A percentile compares a stretch with the other conserved stretches of the same genome.
Evolutionary conservation across 2,113 vertebrate species (phyloP).

Genomic region (Willisornis vidua): DNA sequence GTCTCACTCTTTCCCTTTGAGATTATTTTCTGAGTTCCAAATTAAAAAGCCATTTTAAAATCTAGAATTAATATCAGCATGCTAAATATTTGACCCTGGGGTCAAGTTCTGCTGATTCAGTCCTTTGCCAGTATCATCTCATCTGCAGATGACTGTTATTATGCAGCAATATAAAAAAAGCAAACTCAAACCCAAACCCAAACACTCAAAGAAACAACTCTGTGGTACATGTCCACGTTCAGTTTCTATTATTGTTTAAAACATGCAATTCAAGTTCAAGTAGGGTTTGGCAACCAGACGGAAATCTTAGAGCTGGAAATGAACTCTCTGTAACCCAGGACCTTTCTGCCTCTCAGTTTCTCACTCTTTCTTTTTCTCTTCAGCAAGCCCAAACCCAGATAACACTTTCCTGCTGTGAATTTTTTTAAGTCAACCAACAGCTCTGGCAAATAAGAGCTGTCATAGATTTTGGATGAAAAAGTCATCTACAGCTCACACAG

Average conservation of each 20-base stretch:
- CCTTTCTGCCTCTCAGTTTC: constrained; percentile 7
- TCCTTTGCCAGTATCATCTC: neutral
- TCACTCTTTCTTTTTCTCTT: constrained; percentile 26
- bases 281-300: neutral
- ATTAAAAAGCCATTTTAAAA: constrained; percentile 11
- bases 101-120: neutral
- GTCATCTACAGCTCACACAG: constrained; percentile 66
- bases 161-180: neutral
- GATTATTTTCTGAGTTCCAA: constrained; percentile 15
- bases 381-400: constrained; percentile 48
- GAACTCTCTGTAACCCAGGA: constrained; percentile 50
- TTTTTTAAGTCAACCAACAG: constrained; percentile 68
- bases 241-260: constrained; percentile 23
- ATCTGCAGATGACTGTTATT: neutral
- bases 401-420: constrained; percentile 70
- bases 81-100: neutral
- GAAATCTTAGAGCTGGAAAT: constrained; percentile 39
- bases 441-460: constrained; percentile 71
- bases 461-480: constrained; percentile 74
- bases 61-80: neutral
- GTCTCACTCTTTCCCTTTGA: neutral
- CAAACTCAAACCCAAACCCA: neutral
- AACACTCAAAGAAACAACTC: neutral
- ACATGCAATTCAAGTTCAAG: constrained; percentile 27
- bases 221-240: neutral